Evolutionary conservation across 2,797 vertebrate species (phyloP).

Genomic region (Enteromius afrohamiltoni): DNA sequence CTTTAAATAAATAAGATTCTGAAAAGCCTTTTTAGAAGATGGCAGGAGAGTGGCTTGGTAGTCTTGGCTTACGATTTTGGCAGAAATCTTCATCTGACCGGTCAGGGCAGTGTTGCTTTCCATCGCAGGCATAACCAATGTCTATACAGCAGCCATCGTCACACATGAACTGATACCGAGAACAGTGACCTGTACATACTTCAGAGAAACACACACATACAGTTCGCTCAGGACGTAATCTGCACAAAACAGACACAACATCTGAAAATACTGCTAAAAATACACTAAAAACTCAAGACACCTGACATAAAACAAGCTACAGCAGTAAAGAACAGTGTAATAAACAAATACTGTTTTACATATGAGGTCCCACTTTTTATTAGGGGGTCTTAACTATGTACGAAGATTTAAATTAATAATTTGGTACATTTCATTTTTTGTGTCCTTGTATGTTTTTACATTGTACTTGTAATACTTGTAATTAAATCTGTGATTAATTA

Average conservation of each 20-base stretch:
- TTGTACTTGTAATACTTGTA: too few relatives aligned
- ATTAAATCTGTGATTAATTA: too few relatives aligned
- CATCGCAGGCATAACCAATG: constrained; percentile 91
- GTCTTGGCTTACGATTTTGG: constrained; percentile 82
- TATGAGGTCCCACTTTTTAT: too few relatives aligned
- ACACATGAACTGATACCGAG: constrained; percentile 92
- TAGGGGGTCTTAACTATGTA: too few relatives aligned
- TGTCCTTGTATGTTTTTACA: too few relatives aligned
- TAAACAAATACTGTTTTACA: not conserved
- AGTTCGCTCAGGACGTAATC: not conserved
- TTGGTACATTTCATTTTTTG: too few relatives aligned
- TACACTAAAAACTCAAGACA: not conserved
- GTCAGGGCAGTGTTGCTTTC: constrained; percentile 90
- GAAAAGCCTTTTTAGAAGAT: not conserved
- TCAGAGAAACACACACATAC: constrained; percentile 34
- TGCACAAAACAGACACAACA: not conserved
- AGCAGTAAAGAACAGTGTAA: not conserved
- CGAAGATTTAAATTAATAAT: too few relatives aligned
- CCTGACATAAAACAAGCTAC: not conserved
- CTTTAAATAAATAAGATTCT: not conserved
- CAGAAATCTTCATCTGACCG: constrained; percentile 96
- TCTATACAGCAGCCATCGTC: constrained; percentile 95
- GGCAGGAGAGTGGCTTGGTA: not conserved
- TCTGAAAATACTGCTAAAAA: not conserved
- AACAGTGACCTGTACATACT: constrained; percentile 88